Evolutionary conservation across 1,140 invertebrate genomes (phyloP), one percentile per base, ranked within the genome.

Genomic region (Probaryconus sp.): DNA sequence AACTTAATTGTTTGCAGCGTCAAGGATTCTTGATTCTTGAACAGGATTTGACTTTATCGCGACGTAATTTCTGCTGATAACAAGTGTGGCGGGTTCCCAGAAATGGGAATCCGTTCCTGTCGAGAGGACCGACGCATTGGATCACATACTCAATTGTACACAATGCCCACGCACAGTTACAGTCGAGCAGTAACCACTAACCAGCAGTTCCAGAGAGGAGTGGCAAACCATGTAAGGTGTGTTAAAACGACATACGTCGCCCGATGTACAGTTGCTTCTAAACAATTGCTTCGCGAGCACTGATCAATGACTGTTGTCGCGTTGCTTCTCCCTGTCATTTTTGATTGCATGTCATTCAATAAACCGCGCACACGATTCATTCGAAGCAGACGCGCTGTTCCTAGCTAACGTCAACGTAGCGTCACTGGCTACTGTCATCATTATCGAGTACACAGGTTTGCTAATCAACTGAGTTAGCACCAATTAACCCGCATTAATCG

Each of bases 191-290:
- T 71, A 71, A 74, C 61, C 72, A 78, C 75, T 71, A 71, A 74
- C 61, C 48, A 76, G 53, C 63, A 70, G 61, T 71, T 37, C 45
- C 30, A 77, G 65, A 26, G 67, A 81, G 78, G 69, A 81, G 79
- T 81, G 64, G 79, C 79, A 65, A 68, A 78, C 76, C 80, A 83
- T 83, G 81, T 83, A 81, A 81, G 75, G 79, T 80, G 24, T 75
- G 75, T 48, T 42, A 42, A 37, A 30, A 53, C 14, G 14, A 60
- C 38, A 21, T 50, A 40, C 31, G 40, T 42, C 20, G n/a, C 38
- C 10, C 40, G 21, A 58, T 33, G 47, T 50, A 61, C 50, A 60
- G 38, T 72, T 48, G 42, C 28, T 53, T 72, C 38, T 16, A 37
- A 61, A 67, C 45, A 48, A 42, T 58, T 45, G 26, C 20, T 56